Conservation (phyloP, 1,140 invertebrate genomes). For the Solenopsis fugax region DNA sequence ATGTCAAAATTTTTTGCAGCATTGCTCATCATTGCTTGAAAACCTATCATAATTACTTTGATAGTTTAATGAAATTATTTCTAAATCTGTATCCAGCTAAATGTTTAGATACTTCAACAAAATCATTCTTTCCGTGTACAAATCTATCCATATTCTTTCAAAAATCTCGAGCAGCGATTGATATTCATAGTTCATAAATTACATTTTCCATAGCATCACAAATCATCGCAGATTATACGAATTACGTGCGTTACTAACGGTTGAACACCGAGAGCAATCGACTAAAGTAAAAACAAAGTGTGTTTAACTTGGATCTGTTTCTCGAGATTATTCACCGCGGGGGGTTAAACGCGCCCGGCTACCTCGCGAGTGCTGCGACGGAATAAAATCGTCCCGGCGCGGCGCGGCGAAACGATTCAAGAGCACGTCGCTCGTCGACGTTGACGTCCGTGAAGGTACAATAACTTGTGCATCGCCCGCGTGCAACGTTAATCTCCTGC, state of each 20-base stretch:
- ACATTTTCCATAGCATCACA: neutral
- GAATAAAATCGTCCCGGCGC: conserved; percentile 36
- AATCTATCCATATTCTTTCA: neutral
- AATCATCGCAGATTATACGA: neutral
- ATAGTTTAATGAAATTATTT: no score
- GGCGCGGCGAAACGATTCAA: conserved; percentile 4
- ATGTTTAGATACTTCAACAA: no score
- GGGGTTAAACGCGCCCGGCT: conserved; percentile 30
- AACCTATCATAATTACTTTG: no score
- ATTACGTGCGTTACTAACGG: neutral
- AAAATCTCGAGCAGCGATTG: neutral
- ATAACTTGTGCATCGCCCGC: conserved; percentile 58
- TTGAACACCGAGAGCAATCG: neutral
- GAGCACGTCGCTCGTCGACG: conserved; percentile 7
- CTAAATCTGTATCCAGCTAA: no score
- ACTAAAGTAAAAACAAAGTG: conserved; percentile 1
- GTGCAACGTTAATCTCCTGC: conserved; percentile 60
- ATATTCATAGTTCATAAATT: neutral
- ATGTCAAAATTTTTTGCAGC: no score
- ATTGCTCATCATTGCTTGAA: no score
- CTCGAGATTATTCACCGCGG: conserved; percentile 20
- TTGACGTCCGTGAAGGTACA: conserved; percentile 71
- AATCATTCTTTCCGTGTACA: neutral
- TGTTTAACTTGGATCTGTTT: neutral
- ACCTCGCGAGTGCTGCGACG: conserved; percentile 35